A percentile compares a stretch with the other conserved stretches of the same genome.
phyloP scores from a whole-genome alignment of 1,140 invertebrate species.

The Drosophila tsacasi region DNA sequence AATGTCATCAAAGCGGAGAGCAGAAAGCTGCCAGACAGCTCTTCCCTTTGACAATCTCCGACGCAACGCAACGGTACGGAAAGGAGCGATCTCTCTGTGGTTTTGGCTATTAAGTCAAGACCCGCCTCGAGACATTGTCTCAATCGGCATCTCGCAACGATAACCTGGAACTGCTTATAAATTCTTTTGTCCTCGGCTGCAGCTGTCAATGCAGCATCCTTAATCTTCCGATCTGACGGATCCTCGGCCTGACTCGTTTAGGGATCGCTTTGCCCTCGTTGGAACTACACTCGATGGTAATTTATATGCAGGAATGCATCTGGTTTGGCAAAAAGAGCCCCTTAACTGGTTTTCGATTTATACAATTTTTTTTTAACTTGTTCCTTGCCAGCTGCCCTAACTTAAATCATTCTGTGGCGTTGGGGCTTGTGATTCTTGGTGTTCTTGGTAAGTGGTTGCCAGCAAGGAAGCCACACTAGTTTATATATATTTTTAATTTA shows the following conservation, averaged over 20 bases:
- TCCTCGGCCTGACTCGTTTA: conserved; percentile 28
- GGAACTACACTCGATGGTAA: conserved; percentile 19
- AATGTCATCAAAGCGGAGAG: conserved; percentile 37
- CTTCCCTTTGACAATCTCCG: conserved; percentile 47
- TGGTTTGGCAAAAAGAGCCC: conserved; percentile 7
- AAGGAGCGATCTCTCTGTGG: conserved; percentile 1
- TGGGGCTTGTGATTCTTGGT: neutral
- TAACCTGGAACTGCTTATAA: conserved; percentile 78
- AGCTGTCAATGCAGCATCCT: conserved; percentile 58
- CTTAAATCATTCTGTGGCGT: neutral
- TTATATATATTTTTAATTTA: neutral
- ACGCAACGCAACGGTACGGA: neutral
- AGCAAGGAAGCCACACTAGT: too few species aligned
- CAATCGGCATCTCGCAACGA: conserved; percentile 59
- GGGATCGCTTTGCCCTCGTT: conserved; percentile 37
- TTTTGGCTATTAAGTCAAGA: conserved; percentile 69
- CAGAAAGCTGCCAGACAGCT: conserved; percentile 35
- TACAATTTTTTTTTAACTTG: conserved; percentile 1
- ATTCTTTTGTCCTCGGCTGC: conserved; percentile 71
- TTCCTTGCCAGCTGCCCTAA: conserved; percentile 26
- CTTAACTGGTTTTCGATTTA: conserved; percentile 37
- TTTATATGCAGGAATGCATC: conserved; percentile 67
- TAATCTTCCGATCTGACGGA: conserved; percentile 47
- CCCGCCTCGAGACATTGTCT: conserved; percentile 59
- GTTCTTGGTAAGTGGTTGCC: neutral